Base-by-base conservation (phyloP, 1,140 invertebrate species). In the Drosophila paulistorum region DNA sequence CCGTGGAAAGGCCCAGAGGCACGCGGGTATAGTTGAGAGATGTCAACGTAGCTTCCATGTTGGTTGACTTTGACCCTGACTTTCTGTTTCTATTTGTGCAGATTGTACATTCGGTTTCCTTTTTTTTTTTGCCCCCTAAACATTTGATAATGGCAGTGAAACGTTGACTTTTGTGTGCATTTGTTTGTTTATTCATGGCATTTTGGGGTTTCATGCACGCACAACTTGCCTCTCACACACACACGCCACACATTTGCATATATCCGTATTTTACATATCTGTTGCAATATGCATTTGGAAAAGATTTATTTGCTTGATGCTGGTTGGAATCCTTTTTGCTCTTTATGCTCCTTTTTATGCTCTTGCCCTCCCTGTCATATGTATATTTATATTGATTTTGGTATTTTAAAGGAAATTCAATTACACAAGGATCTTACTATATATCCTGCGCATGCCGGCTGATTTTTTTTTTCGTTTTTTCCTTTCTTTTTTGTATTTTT, bases 401-500 rank as follows among this genome's bases (percentile, higher is more conserved):
- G 65, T 86, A 65, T 60, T 68, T 65, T 71, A 33, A 86, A 65
- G 81, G 74, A 67, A 78, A 85, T 87, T 86, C 79, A 86, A 87
- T 86, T 82, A 51, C 17, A 82, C 41, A 65, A 65, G 63, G 45
- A 76, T 67, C 63, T 54, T 41, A 55, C 45, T 23, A 23, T 51
- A 51, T 51, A 23, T 23, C 45, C 71, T 62, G 55, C 61, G 54
- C 58, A 65, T 42, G 54, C 73, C 73, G 72, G 72, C 61, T 75
- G 58, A 3, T 20, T 20, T 48, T 48, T 48, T 48, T 20, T 48
- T 48, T 2, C 9, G 7, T 1, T 48, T 51, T 51, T 30, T 30
- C 6, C 5, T 30, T 30, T 30, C 30, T 23, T 23, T 48, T 48
- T 48, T 10, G 14, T 48, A 17, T 17, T 51, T 51, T 51, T 51